Evolutionary conservation across 2,888 invertebrate genomes (phyloP).

Genomic region (Erebia palarica): DNA sequence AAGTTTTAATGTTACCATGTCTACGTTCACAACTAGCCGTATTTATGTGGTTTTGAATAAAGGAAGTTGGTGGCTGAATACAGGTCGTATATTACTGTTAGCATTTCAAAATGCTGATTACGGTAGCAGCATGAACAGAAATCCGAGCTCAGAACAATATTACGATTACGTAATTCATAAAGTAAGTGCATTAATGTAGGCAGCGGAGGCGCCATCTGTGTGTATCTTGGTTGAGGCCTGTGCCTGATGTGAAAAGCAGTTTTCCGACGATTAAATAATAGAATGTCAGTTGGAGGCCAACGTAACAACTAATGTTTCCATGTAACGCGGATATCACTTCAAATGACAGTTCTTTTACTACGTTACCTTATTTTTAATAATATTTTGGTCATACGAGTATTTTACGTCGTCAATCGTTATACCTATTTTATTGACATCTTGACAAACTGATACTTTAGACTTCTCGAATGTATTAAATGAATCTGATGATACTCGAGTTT

Average conservation of each 20-base stretch:
- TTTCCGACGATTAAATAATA: conserved; percentile 72
- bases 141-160: conserved; percentile 65
- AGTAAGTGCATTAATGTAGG: conserved; percentile 69
- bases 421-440: background rate
- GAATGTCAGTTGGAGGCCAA: conserved; percentile 57
- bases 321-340: conserved; percentile 36
- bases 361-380: background rate
- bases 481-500: background rate
- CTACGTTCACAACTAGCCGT: conserved; percentile 22
- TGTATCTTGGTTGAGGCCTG: conserved; percentile 64
- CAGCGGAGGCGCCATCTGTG: conserved; percentile 65
- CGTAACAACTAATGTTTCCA: conserved; percentile 52
- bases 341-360: conserved; percentile 16
- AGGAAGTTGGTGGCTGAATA: conserved; percentile 21
- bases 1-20: background rate
- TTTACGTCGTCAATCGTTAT: background rate
- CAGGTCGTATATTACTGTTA: conserved; percentile 31
- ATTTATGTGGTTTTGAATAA: conserved; percentile 15
- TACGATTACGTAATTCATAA: conserved; percentile 71
- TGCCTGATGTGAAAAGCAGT: conserved; percentile 77
- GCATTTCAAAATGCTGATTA: conserved; percentile 35
- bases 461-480: background rate
- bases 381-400: background rate
- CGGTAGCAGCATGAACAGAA: conserved; percentile 55
- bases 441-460: background rate